A percentile compares a stretch with the other conserved stretches of the same genome.
Conservation (phyloP, 2,113 vertebrate species). For the Hypomesus transpacificus region DNA sequence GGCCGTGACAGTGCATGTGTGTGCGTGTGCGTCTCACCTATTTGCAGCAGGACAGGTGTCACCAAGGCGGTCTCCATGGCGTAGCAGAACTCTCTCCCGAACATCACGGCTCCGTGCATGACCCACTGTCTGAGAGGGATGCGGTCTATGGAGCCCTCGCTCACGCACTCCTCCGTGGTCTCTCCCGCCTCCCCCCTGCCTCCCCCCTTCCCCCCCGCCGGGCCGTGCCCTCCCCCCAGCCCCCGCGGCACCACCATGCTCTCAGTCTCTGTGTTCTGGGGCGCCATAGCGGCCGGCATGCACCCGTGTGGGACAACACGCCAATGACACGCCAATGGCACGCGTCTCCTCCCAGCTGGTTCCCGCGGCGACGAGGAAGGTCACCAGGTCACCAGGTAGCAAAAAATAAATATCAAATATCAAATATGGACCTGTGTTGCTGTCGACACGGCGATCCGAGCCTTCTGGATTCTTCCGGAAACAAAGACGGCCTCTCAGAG, state of each 20-base stretch:
- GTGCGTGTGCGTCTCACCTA: constrained; percentile 77
- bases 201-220: constrained; percentile 34
- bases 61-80: constrained; percentile 98
- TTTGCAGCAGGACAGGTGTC: constrained; percentile 92
- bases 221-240: background rate
- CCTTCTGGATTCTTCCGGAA: too few relatives aligned
- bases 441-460: background rate
- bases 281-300: constrained; percentile 92
- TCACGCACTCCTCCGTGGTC: constrained; percentile 78
- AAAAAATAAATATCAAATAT: too few relatives aligned
- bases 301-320: constrained; percentile 45
- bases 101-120: constrained; percentile 98
- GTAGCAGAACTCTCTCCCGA: constrained; percentile 98
- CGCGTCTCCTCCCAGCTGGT: background rate
- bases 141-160: constrained; percentile 86
- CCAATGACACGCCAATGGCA: background rate
- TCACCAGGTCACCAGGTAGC: too few relatives aligned
- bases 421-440: too few relatives aligned
- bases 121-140: constrained; percentile 90
- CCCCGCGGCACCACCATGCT: constrained; percentile 78
- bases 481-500: too few relatives aligned
- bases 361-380: too few relatives aligned
- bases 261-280: constrained; percentile 91
- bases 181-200: constrained; percentile 58
- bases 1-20: too few relatives aligned